phyloP scores from a whole-genome alignment of 23 tunicate species.

The Halocynthia aurantium region DNA sequence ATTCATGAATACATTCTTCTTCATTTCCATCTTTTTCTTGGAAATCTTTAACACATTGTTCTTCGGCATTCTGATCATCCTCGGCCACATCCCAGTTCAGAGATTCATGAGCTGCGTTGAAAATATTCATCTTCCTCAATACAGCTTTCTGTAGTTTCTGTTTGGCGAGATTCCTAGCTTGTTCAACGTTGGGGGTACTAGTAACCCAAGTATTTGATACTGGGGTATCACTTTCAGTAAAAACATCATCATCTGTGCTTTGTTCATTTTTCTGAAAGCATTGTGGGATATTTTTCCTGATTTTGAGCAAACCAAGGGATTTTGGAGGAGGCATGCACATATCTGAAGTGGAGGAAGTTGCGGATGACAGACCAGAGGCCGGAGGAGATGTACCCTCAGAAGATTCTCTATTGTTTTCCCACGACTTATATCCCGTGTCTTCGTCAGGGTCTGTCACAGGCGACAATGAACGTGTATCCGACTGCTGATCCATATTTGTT shows the following conservation, averaged over 20 bases:
- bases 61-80: not conserved
- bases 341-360: not conserved
- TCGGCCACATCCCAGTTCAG: conserved; percentile 1
- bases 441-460: conserved; percentile 1
- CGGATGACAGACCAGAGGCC: not conserved
- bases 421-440: conserved; percentile 9
- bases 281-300: not conserved
- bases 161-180: not conserved
- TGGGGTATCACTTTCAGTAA: not conserved
- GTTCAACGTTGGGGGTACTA: not conserved
- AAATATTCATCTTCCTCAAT: not conserved
- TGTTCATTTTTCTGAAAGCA: no score
- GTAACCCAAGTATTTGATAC: conserved; percentile 3
- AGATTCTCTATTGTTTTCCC: conserved; percentile 2
- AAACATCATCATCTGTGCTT: no score
- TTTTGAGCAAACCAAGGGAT: not conserved
- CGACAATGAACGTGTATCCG: not conserved
- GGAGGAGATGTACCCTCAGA: not conserved
- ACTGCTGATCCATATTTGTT: no score
- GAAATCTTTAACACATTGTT: not conserved
- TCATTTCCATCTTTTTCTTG: not conserved
- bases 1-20: conserved; percentile 2
- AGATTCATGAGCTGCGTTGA: not conserved
- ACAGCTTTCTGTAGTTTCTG: not conserved
- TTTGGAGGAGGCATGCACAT: conserved; percentile 2